phyloP scores from a whole-genome alignment of 2,113 vertebrate genomes.

The Actinemys pallida region DNA sequence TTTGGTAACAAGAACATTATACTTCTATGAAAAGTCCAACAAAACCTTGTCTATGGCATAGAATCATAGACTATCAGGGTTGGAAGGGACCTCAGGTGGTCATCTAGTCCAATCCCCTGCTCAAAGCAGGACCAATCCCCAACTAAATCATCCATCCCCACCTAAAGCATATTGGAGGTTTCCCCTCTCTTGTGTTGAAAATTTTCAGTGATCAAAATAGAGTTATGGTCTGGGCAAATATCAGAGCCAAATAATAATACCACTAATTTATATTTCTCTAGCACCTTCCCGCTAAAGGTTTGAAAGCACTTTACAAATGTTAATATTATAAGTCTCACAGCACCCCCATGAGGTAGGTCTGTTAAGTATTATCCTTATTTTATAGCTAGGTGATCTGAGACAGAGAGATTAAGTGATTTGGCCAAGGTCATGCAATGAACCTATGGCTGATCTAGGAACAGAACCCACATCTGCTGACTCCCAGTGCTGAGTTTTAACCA shows the following conservation, averaged over 20 bases:
- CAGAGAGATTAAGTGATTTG: background rate
- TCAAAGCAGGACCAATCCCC: too few species aligned
- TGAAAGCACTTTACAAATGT: background rate
- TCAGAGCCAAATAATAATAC: background rate
- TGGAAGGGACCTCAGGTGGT: too few species aligned
- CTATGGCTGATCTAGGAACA: background rate
- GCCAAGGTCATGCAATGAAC: background rate
- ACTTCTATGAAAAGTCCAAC: background rate
- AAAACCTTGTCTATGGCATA: background rate
- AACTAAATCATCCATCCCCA: too few species aligned
- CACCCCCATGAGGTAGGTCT: background rate
- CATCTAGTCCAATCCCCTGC: too few species aligned
- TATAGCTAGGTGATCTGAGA: too few species aligned
- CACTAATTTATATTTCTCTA: background rate
- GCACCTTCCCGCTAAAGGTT: background rate
- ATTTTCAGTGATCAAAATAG: background rate
- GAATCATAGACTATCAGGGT: too few species aligned
- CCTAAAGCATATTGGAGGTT: background rate
- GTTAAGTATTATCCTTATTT: background rate
- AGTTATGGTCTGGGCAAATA: background rate
- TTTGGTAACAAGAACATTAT: background rate
- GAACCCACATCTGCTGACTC: background rate
- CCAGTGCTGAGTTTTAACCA: background rate
- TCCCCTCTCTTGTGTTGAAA: background rate
- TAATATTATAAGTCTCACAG: background rate